Base-by-base conservation (phyloP, 1,140 invertebrate genomes). In the Papilio machaon region DNA sequence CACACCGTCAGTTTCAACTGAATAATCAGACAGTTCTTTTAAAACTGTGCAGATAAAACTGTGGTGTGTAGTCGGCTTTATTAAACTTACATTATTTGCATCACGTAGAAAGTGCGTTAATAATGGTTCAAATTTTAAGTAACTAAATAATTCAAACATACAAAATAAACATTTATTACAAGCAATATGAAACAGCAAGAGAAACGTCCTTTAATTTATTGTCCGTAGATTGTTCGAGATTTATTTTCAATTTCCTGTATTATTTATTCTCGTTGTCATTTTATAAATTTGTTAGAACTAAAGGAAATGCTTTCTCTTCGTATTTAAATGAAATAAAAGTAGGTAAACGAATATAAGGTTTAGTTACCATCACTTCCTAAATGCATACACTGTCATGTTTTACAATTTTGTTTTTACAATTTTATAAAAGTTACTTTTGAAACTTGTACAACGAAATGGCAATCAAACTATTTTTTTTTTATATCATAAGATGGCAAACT, bases 181-280 rank as follows among this genome's bases (percentile, higher is more conserved):
- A 67, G 3, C 9, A 30, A 67, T 35, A 13, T 35, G 30, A 67
- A 67, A 30, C 64, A 15, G 23, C 64, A 13, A 67, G 64, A 8
- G 23, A 67, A 67, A 8, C 23, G 35, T 67, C 58, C 58, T 30
- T 35, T 30, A 67, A 67, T 67, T 67, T 67, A 67, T 67, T 35
- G 9, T 67, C 23, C 10, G 64, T 35, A 67, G 64, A 67, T 67
- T 67, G 64, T 67, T 67, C 64, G 23, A 67, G 64, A 64, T 64
- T 64, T 30, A 35, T 67, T 67, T 67, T 35, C 64, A 67, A 67
- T 67, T 67, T 67, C 64, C 64, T 67, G 23, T 23, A 67, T 23
- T 67, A 67, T 67, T 67, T 67, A 67, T 30, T 67, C 23, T 67
- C 35, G 30, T 67, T 67, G 64, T 67, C 64, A 67, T 67, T 67